Base-by-base conservation (phyloP, 2,797 vertebrate genomes). In the Amblyopsis hoosieri region DNA sequence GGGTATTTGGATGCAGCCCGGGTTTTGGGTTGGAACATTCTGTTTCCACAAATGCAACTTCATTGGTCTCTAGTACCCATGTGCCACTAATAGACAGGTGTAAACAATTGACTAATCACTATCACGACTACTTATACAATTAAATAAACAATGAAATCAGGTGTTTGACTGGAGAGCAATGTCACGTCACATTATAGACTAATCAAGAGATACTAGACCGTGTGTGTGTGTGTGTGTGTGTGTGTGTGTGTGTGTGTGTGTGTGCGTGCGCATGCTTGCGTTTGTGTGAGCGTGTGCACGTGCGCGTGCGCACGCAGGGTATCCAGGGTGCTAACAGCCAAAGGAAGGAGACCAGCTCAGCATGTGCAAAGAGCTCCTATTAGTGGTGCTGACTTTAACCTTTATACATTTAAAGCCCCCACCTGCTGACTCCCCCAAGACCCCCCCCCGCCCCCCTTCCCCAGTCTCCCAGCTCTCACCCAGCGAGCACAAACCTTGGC, bases 311-410 rank as follows among this genome's bases (percentile, higher is more conserved):
- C 2, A 54, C 23, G 58, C 23, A 14, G 51, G 64, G 52, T 62
- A 47, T 29, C 56, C 56, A 46, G 77, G 76, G 60, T 12, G 23
- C 19, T 54, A 54, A 54, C 23, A 54, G 19, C 54, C 62, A 52
- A 56, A n/a, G 64, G 76, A 64, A 71, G 51, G 60, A 74, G 60
- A 62, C 62, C 45, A 31, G 66, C 56, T 15, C 48, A 9, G 23
- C 58, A 90, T 80, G 89, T 90, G 85, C 86, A 85, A 92, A 91
- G 86, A 90, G 88, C 87, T 64, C 60, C 67, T 70, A 76, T 87
- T 84, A 79, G 76, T 56, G 57, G 64, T 72, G 64, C 54, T 71
- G 79, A 79, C 63, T 81, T 72, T 65, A 82, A 75, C 84, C 85
- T 80, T 82, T 75, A 69, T 70, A 77, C 71, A 64, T 70, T 74